These are phyloP conservation scores for Semotilus atromaculatus DNA, from an alignment of 2,797 vertebrate species.

Conservation along the genomic window DNA sequence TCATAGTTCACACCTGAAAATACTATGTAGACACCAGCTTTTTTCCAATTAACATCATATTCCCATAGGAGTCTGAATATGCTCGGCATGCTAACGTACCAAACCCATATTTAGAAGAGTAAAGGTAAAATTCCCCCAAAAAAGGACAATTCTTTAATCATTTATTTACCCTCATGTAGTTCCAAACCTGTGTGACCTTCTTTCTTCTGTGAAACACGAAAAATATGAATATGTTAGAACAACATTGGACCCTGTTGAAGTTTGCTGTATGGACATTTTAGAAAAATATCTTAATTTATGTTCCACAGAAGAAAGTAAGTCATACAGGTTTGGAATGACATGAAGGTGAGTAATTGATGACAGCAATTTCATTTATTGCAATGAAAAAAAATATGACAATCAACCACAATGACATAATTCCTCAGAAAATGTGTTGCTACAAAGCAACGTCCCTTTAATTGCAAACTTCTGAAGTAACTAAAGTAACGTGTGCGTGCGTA, in stretches of 20 bases:
- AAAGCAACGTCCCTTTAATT: neutral
- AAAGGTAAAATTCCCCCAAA: neutral
- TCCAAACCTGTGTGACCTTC: neutral
- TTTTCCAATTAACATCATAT: constrained; percentile 82
- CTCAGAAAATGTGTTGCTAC: neutral
- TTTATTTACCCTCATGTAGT: neutral
- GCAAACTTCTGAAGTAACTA: neutral
- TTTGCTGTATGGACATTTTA: neutral
- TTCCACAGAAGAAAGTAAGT: neutral
- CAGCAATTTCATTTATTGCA: too few relatives aligned
- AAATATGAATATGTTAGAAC: neutral
- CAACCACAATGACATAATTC: neutral
- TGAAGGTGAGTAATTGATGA: neutral
- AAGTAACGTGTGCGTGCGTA: neutral
- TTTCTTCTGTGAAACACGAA: neutral
- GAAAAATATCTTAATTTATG: neutral
- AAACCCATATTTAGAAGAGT: neutral
- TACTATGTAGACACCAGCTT: constrained; percentile 78
- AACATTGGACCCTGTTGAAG: neutral
- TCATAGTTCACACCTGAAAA: constrained; percentile 83
- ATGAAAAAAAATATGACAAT: too few relatives aligned
- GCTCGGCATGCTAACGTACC: constrained; percentile 18
- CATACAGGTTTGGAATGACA: neutral
- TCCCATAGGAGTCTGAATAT: constrained; percentile 69
- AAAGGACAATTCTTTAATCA: neutral